phyloP scores from a whole-genome alignment of 2,888 invertebrate species.

The Sceliomorpha sp. region DNA sequence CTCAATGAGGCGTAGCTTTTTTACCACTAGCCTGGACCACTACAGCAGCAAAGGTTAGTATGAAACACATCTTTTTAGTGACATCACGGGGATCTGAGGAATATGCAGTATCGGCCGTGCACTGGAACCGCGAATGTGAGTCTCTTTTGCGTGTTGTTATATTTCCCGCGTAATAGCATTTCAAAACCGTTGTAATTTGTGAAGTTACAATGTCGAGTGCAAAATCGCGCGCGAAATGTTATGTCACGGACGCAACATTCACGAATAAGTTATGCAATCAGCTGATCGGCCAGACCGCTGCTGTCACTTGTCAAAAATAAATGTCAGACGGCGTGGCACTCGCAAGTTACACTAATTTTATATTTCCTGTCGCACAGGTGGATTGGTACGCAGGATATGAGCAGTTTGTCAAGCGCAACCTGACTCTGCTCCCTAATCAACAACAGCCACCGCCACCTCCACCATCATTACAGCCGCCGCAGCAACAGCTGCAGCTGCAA shows the following conservation, averaged over 20 bases:
- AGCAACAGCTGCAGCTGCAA: conserved; percentile 63
- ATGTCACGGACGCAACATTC: conserved; percentile 48
- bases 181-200: too few relatives aligned
- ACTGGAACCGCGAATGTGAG: neutral
- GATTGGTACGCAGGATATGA: conserved; percentile 81
- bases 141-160: neutral
- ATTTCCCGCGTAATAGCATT: too few relatives aligned
- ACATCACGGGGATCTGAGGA: conserved; percentile 27
- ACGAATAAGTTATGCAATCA: conserved; percentile 79
- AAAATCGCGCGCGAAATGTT: conserved; percentile 15
- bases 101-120: conserved; percentile 1
- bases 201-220: neutral
- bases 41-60: conserved; percentile 80
- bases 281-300: conserved; percentile 74
- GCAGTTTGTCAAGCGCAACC: conserved; percentile 81
- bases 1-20: conserved; percentile 79
- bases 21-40: conserved; percentile 77
- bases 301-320: conserved; percentile 80
- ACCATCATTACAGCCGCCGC: conserved; percentile 65
- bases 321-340: conserved; percentile 68
- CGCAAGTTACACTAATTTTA: conserved; percentile 58
- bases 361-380: conserved; percentile 69
- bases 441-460: conserved; percentile 66
- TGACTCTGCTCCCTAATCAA: conserved; percentile 80
- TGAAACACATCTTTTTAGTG: conserved; percentile 32